Evolutionary conservation across 2,888 invertebrate species (phyloP).

Genomic region (Eurois occulta): DNA sequence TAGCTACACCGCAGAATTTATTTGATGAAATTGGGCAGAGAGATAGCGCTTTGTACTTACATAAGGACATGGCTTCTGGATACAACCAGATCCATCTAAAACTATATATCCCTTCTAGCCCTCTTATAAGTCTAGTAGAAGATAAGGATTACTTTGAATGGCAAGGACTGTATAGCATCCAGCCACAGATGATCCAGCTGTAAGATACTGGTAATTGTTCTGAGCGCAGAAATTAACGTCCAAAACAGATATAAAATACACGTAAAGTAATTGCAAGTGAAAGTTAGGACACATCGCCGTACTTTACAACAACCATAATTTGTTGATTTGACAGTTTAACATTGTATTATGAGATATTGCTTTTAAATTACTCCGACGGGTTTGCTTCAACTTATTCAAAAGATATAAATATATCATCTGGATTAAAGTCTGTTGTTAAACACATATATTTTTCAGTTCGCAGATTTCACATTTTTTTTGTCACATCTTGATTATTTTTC

Average conservation of each 20-base stretch:
- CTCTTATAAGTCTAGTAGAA: neutral
- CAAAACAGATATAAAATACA: constrained; percentile 23
- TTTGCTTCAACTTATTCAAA: constrained; percentile 11
- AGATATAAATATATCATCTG: constrained; percentile 14
- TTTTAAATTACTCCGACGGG: constrained; percentile 30
- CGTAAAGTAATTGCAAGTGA: constrained; percentile 24
- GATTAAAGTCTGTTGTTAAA: constrained; percentile 1
- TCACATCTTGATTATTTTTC: neutral
- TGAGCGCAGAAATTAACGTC: constrained; percentile 13
- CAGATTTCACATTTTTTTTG: neutral
- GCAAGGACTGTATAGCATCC: too few relatives aligned
- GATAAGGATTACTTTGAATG: neutral
- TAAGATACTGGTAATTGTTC: neutral
- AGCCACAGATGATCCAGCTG: too few relatives aligned
- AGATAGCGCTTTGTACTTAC: neutral
- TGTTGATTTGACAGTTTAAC: constrained; percentile 49
- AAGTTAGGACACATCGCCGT: constrained; percentile 36
- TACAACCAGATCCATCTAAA: constrained; percentile 5
- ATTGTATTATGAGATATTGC: constrained; percentile 41
- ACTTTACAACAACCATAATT: constrained; percentile 43
- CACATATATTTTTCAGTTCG: neutral
- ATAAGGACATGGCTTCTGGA: neutral
- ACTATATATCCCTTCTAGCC: neutral
- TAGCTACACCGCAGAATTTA: neutral
- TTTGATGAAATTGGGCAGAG: neutral